phyloP scores from a whole-genome alignment of 35 echinoderm and acorn worm species.

The Amphiura filiformis region DNA sequence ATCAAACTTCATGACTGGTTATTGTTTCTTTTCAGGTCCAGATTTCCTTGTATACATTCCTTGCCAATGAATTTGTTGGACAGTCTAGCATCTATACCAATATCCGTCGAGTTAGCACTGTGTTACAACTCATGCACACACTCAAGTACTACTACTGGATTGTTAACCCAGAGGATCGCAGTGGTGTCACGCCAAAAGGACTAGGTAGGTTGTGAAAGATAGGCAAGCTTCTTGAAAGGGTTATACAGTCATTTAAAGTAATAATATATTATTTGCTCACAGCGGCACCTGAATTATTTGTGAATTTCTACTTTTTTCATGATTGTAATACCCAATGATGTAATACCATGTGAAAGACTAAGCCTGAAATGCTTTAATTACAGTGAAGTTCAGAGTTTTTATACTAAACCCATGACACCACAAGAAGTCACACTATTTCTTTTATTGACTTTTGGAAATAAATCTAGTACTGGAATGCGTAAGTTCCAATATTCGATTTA shows the following conservation, averaged over 20 bases:
- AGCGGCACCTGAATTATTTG: background rate
- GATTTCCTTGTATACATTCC: slow-evolving; percentile 91
- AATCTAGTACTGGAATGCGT: no score
- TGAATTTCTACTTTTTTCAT: no score
- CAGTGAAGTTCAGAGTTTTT: no score
- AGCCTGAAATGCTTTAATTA: no score
- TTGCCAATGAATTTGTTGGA: slow-evolving; percentile 95
- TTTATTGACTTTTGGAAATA: no score
- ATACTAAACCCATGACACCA: no score
- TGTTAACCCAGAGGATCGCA: slow-evolving; percentile 85
- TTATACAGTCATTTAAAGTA: background rate
- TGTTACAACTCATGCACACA: slow-evolving; percentile 96
- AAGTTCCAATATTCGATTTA: no score
- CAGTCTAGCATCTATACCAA: slow-evolving; percentile 95
- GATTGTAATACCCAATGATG: no score
- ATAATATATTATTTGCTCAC: background rate
- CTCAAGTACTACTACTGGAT: slow-evolving; percentile 99
- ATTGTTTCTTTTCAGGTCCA: slow-evolving; percentile 85
- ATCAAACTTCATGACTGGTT: no score
- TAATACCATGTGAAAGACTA: no score
- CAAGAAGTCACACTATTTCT: no score
- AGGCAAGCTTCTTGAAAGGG: background rate
- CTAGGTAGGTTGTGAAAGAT: slow-evolving; percentile 73
- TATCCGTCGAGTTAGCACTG: slow-evolving; percentile 91
- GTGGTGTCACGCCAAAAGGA: slow-evolving; percentile 76